These are phyloP conservation scores for Gonioctena quinquepunctata DNA, from an alignment of 1,140 invertebrate species.

Conservation along the genomic window DNA sequence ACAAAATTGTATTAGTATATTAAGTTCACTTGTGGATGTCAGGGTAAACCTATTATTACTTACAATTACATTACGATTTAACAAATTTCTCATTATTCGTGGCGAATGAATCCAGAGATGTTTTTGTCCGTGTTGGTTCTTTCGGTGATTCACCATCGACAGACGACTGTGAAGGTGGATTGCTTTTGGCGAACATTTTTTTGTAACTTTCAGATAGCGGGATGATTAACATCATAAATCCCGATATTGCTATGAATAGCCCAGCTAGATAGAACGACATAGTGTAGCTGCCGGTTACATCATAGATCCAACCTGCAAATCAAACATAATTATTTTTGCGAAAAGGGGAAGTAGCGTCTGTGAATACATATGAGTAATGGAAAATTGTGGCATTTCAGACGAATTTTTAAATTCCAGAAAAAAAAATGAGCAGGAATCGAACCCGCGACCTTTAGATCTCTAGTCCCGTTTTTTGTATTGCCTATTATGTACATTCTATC, in stretches of 20 bases:
- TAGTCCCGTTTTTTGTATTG: too few species aligned
- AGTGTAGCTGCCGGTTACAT: constrained; percentile 77
- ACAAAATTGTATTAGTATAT: too few species aligned
- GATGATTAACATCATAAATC: constrained; percentile 72
- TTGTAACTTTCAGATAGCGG: constrained; percentile 61
- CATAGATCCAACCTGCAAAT: constrained; percentile 79
- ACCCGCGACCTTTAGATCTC: too few species aligned
- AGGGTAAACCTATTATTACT: neutral
- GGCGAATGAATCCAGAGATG: neutral
- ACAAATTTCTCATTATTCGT: neutral
- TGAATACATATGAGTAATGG: too few species aligned
- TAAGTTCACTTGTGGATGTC: neutral
- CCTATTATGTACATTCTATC: too few species aligned
- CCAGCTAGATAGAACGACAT: constrained; percentile 87
- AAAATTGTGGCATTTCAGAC: too few species aligned
- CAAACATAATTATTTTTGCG: too few species aligned
- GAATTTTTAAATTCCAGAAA: too few species aligned
- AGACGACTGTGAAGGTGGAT: neutral
- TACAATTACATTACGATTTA: neutral
- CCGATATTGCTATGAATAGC: constrained; percentile 82
- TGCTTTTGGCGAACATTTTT: constrained; percentile 16
- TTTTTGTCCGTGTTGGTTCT: neutral
- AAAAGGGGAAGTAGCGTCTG: too few species aligned
- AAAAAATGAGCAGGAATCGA: too few species aligned
- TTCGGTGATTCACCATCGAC: neutral